These are phyloP conservation scores for Passer montanus DNA, from an alignment of 2,113 vertebrate genomes.

Conservation along the genomic window DNA sequence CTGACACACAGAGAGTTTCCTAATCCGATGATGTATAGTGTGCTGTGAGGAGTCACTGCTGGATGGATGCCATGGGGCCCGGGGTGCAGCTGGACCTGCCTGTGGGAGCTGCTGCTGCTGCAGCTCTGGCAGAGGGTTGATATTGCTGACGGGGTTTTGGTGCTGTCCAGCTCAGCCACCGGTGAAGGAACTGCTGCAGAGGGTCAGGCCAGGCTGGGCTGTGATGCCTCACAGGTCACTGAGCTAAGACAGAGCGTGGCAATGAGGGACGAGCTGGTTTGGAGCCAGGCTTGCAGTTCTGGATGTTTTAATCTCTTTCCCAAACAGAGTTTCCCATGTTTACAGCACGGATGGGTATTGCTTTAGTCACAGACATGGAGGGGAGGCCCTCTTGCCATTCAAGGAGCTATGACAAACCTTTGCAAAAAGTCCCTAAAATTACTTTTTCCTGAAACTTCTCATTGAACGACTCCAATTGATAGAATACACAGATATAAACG, in stretches of 20 bases:
- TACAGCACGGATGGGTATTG: rapidly evolving
- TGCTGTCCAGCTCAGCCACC: too few relatives aligned
- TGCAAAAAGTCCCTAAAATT: background rate
- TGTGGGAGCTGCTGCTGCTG: background rate
- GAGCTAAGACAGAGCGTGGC: background rate
- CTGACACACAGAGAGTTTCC: constrained; percentile 65
- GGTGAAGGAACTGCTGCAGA: rapidly evolving
- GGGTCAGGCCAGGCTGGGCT: background rate
- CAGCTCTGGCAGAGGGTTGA: background rate
- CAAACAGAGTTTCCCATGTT: rapidly evolving
- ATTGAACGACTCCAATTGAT: background rate
- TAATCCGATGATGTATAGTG: constrained; percentile 63
- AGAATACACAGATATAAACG: background rate
- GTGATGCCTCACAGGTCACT: rapidly evolving
- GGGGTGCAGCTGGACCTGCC: background rate
- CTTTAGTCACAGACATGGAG: background rate
- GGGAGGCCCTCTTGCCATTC: background rate
- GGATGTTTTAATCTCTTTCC: background rate
- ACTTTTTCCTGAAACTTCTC: background rate
- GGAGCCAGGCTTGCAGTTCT: rapidly evolving
- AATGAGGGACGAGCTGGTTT: rapidly evolving
- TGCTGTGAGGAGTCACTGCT: constrained; percentile 25
- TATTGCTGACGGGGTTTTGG: rapidly evolving
- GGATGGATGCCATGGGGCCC: constrained; percentile 13
- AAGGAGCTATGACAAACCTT: background rate